phyloP scores from a whole-genome alignment of 2,888 invertebrate genomes.

The Notocelia uddmanniana region DNA sequence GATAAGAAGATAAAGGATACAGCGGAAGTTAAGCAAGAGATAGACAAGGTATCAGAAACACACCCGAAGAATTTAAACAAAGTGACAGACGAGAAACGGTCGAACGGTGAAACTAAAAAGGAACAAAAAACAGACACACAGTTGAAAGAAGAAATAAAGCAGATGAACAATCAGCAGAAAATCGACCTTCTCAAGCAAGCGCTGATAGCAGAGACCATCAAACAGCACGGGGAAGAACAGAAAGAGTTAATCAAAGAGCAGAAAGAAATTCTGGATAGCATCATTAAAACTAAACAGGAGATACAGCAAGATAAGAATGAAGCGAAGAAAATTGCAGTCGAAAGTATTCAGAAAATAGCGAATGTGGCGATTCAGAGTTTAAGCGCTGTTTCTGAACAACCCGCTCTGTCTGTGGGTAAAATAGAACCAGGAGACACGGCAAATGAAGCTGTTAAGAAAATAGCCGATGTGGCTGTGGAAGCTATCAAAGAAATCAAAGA shows the following conservation, averaged over 20 bases:
- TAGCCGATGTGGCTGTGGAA: constrained; percentile 53
- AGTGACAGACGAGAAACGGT: constrained; percentile 58
- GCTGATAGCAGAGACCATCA: constrained; percentile 87
- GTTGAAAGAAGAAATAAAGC: constrained; percentile 49
- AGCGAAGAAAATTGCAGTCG: constrained; percentile 81
- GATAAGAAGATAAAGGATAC: constrained; percentile 67
- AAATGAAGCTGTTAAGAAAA: constrained; percentile 54
- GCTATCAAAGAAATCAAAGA: constrained; percentile 44
- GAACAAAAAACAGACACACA: constrained; percentile 52
- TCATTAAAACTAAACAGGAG: constrained; percentile 85
- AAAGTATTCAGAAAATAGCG: constrained; percentile 82
- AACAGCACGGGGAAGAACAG: constrained; percentile 89
- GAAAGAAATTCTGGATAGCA: constrained; percentile 87
- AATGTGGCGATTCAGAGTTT: constrained; percentile 79
- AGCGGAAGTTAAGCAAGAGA: constrained; percentile 58
- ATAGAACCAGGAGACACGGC: constrained; percentile 34
- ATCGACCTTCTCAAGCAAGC: constrained; percentile 74
- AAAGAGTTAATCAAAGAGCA: constrained; percentile 89
- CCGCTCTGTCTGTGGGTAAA: constrained; percentile 51
- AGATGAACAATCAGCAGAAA: constrained; percentile 58
- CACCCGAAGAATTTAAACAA: constrained; percentile 73
- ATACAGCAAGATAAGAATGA: constrained; percentile 78
- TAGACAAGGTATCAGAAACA: constrained; percentile 63
- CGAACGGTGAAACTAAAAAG: constrained; percentile 57
- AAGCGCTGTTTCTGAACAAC: constrained; percentile 73